Conservation (phyloP, 2,888 invertebrate species). For the Rotaria magnacalcarata region DNA sequence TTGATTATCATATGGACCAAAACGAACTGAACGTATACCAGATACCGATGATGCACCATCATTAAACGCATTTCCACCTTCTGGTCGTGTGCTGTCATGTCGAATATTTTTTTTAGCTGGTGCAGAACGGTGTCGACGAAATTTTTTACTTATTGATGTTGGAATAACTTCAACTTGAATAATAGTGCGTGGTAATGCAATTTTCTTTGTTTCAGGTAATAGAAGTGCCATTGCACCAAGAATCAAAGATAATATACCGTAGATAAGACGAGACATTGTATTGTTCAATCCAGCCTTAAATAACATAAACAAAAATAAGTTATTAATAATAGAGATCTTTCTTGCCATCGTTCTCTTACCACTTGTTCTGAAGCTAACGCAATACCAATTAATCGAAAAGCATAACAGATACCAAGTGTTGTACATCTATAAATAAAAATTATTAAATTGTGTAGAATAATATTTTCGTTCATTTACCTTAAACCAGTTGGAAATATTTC, state of each 20-base stretch:
- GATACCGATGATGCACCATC: background rate
- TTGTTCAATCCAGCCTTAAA: slow-evolving; percentile 18
- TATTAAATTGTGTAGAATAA: background rate
- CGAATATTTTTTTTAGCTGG: background rate
- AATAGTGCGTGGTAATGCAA: slow-evolving; percentile 44
- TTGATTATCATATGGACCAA: slow-evolving; percentile 31
- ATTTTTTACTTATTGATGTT: slow-evolving; percentile 30
- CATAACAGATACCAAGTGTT: slow-evolving; percentile 41
- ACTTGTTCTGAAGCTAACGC: slow-evolving; percentile 36
- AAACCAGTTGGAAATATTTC: slow-evolving; percentile 46
- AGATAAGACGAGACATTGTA: slow-evolving; percentile 25
- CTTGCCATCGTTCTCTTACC: background rate
- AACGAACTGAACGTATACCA: slow-evolving; percentile 22
- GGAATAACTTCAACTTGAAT: slow-evolving; percentile 38
- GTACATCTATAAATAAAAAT: slow-evolving; percentile 30
- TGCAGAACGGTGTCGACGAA: background rate
- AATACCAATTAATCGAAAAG: slow-evolving; percentile 38
- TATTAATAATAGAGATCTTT: background rate
- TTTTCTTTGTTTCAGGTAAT: slow-evolving; percentile 45
- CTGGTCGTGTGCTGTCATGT: background rate
- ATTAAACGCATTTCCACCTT: background rate
- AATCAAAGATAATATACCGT: slow-evolving; percentile 41
- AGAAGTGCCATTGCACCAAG: slow-evolving; percentile 42
- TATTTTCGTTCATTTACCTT: background rate
- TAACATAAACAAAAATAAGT: background rate